Conservation (phyloP, 2,797 vertebrate species). For the Tadarida brasiliensis region DNA sequence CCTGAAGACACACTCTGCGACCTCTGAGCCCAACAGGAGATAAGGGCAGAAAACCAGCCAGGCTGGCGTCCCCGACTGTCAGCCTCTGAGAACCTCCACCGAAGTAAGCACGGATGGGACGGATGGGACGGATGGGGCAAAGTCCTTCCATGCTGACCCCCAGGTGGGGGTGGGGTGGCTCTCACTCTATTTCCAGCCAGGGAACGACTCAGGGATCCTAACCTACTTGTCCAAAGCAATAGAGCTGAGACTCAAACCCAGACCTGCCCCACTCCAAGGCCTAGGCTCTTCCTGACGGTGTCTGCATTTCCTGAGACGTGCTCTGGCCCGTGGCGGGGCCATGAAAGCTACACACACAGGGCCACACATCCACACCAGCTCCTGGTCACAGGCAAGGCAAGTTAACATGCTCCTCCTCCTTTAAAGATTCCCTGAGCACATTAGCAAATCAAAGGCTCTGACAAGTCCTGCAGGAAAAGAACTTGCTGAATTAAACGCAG, state of each 20-base stretch:
- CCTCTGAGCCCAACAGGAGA: not conserved
- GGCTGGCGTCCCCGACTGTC: rapidly evolving
- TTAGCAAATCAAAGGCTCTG: not conserved
- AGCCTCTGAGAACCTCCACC: not conserved
- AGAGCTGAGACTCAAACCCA: not conserved
- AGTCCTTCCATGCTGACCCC: not conserved
- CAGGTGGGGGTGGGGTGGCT: rapidly evolving
- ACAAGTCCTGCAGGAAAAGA: not conserved
- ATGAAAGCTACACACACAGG: rapidly evolving
- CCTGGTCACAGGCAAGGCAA: not conserved
- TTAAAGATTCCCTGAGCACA: not conserved
- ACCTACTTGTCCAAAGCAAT: not conserved
- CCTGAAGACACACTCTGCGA: not conserved
- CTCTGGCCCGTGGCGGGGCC: not conserved
- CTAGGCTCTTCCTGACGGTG: not conserved
- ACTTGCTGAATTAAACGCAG: no score
- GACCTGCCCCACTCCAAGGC: not conserved
- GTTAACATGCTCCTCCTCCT: not conserved
- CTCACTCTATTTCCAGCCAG: not conserved
- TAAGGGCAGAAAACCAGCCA: not conserved
- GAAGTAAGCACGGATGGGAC: not conserved
- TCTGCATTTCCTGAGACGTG: rapidly evolving
- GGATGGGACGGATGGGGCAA: not conserved
- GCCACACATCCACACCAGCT: not conserved
- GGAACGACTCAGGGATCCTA: not conserved